phyloP scores from a whole-genome alignment of 2,797 vertebrate species.

The Pyrocephalus nanus region DNA sequence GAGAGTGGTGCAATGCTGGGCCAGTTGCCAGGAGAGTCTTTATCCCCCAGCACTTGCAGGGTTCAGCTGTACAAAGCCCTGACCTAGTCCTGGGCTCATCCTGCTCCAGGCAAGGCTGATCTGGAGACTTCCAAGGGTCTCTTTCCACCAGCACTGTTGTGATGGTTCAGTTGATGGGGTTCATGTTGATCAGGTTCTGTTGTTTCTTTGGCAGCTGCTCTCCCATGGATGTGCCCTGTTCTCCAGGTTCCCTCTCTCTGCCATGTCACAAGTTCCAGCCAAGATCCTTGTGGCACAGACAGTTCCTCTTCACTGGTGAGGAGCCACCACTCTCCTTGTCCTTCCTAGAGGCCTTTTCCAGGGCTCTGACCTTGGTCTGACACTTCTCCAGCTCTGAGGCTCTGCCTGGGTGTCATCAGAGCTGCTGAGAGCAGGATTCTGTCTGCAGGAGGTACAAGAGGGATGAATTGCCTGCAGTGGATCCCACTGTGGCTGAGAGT shows the following conservation, averaged over 20 bases:
- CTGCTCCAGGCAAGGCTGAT: neutral
- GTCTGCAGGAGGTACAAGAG: neutral
- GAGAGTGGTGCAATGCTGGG: neutral
- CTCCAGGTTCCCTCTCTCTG: neutral
- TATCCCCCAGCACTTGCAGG: neutral
- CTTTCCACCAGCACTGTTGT: neutral
- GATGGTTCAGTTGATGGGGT: neutral
- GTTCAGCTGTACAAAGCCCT: neutral
- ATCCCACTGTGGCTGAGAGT: neutral
- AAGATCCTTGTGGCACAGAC: neutral
- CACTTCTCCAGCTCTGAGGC: neutral
- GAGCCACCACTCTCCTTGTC: neutral
- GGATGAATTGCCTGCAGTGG: neutral
- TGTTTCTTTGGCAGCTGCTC: neutral
- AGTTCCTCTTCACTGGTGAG: neutral
- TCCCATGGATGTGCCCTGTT: neutral
- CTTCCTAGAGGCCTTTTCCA: neutral
- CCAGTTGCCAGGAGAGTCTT: neutral
- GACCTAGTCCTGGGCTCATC: neutral
- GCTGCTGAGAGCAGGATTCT: neutral
- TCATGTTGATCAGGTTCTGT: neutral
- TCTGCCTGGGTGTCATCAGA: neutral
- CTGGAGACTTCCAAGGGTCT: neutral
- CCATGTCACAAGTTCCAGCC: neutral
- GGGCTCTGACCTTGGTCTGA: neutral